Base-by-base conservation (phyloP, 1,140 invertebrate genomes). In the Penaeus indicus region DNA sequence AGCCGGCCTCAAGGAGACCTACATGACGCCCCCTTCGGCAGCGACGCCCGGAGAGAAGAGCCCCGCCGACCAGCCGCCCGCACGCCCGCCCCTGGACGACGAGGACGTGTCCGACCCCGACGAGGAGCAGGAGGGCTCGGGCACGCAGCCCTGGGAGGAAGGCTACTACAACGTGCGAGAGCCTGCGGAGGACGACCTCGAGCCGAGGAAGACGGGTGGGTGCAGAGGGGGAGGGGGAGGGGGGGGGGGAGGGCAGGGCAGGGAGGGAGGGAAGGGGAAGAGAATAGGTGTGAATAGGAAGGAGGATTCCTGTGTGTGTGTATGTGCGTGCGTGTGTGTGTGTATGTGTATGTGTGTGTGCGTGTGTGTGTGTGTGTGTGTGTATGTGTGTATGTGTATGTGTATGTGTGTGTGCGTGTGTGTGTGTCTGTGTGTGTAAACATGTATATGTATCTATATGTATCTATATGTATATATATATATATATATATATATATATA, bases 11-110 rank as follows among this genome's bases (percentile, higher is more conserved):
- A 84, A 62, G 1, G 81, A 84, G 81, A 64, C 38, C 25, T 69
- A n/a, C 32, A 84, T 84, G 81, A 69, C 81, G 38, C 81, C 63
- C 3, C 81, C 81, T 3, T 84, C 81, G 47, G 81, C 13, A 21
- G 27, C 18, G 42, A 22, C 61, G 5, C 63, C n/a, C 22, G n/a
- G n/a, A 22, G 69, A 75, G 16, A 75, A 27, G 69, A 75, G 4
- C 25, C 54, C 62, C 18, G 61, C 42, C 25, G 62, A 82, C 60
- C 80, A 60, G n/a, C 80, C 60, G 8, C n/a, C 54, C 32, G 80
- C 54, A 13, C 54, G 80, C 19, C 80, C 60, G 32, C 80, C 80
- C 54, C 60, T 82, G 60, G 80, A 82, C 27, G 80, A 82, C n/a
- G 80, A 82, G 22, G 80, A 82, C 25, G 54, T 54, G 54, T 5